Percentiles rank a stretch among this genome's conserved stretches.
Evolutionary conservation across 2,113 vertebrate genomes (phyloP).

Genomic region (Anguilla rostrata): DNA sequence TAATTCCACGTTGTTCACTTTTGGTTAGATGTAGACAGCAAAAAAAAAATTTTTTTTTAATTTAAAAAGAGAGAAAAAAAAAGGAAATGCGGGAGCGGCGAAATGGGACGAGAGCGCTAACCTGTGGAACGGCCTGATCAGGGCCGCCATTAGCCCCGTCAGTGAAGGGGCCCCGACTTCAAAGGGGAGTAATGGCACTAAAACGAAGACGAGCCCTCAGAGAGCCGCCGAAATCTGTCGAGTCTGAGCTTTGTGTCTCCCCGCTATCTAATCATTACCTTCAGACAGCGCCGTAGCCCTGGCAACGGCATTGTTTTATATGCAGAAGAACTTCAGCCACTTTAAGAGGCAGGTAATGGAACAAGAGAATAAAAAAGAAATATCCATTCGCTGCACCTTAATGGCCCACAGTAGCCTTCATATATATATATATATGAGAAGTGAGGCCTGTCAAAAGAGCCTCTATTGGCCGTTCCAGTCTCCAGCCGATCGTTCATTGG

Average conservation of each 20-base stretch:
- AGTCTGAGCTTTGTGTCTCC: not conserved
- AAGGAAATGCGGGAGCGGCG: too few species aligned
- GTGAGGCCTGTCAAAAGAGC: not conserved
- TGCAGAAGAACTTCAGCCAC: not conserved
- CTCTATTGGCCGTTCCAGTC: not conserved
- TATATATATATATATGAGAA: not conserved
- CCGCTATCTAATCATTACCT: not conserved
- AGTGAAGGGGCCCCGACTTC: too few species aligned
- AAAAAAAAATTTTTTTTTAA: too few species aligned
- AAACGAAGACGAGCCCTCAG: not conserved
- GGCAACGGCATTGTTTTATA: not conserved
- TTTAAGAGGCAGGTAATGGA: not conserved
- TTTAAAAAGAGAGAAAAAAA: too few species aligned
- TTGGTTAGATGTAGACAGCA: too few species aligned
- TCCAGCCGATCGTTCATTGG: slow-evolving; percentile 50
- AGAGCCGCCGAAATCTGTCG: not conserved
- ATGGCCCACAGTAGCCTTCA: not conserved
- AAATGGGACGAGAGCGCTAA: too few species aligned
- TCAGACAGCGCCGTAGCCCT: not conserved
- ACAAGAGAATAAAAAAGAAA: not conserved
- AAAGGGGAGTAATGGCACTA: too few species aligned
- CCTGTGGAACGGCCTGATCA: too few species aligned
- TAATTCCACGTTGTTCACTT: too few species aligned
- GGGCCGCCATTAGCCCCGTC: too few species aligned
- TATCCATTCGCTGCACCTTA: not conserved